phyloP scores from a whole-genome alignment of 2,797 vertebrate species.

The Cuniculus paca region DNA sequence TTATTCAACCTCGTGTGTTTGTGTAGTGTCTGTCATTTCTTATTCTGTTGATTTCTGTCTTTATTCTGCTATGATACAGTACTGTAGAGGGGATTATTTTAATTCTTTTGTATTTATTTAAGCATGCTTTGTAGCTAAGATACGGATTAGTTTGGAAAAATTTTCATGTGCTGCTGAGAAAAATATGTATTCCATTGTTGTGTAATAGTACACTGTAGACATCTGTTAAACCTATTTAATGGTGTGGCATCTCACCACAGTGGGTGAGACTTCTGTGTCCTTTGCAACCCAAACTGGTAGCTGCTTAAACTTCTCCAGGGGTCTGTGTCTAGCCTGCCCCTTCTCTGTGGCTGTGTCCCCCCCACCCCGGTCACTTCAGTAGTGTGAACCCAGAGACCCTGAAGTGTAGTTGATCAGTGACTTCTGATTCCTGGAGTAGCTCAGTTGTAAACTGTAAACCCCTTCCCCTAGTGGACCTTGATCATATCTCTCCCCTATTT shows the following conservation, averaged over 20 bases:
- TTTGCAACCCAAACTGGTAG: background rate
- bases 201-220: background rate
- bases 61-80: background rate
- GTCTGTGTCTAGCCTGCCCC: background rate
- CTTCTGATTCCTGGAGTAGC: background rate
- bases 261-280: background rate
- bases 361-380: background rate
- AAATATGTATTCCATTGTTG: background rate
- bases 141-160: background rate
- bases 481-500: background rate
- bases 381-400: background rate
- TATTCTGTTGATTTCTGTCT: background rate
- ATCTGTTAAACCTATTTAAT: background rate
- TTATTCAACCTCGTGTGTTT: background rate
- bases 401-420: background rate
- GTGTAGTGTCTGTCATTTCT: background rate
- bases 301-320: background rate
- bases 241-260: background rate
- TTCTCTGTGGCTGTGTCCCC: background rate
- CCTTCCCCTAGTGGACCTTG: background rate
- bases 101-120: background rate
- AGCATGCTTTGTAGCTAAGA: background rate
- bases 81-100: background rate
- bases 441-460: background rate
- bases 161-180: background rate